These are phyloP conservation scores for Ochotona curzoniae DNA, from an alignment of 2,113 vertebrate species.

Conservation along the genomic window DNA sequence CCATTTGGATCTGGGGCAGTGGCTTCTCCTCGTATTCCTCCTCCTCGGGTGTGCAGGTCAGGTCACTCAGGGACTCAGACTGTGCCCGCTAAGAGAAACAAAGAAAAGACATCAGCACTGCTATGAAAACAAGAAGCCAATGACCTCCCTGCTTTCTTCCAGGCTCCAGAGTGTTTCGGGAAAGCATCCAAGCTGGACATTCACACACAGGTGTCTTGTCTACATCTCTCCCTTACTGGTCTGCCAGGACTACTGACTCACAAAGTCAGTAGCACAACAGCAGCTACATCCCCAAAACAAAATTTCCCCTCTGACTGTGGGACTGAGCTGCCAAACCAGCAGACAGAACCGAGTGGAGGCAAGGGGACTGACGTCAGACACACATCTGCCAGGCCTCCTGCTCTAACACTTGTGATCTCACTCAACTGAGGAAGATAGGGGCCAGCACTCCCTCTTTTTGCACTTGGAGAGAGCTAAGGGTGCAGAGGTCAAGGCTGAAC, in stretches of 20 bases:
- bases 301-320: neutral
- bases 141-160: neutral
- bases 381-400: neutral
- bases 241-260: neutral
- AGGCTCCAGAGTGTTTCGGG: neutral
- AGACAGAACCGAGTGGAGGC: neutral
- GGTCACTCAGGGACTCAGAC: conserved; percentile 86
- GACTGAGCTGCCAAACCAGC: neutral
- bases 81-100: conserved; percentile 81
- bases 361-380: neutral
- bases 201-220: neutral
- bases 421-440: neutral
- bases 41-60: conserved; percentile 85
- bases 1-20: conserved; percentile 54
- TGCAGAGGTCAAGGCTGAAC: neutral
- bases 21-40: conserved; percentile 80
- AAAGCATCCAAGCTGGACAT: neutral
- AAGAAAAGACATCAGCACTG: neutral
- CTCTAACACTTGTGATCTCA: neutral
- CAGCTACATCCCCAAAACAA: neutral
- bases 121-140: no score
- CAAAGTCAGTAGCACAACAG: neutral
- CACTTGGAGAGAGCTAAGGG: neutral
- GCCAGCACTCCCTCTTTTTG: neutral
- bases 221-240: neutral